These are phyloP conservation scores for Heliconius hermathena DNA, from an alignment of 1,140 invertebrate genomes.

Conservation along the genomic window DNA sequence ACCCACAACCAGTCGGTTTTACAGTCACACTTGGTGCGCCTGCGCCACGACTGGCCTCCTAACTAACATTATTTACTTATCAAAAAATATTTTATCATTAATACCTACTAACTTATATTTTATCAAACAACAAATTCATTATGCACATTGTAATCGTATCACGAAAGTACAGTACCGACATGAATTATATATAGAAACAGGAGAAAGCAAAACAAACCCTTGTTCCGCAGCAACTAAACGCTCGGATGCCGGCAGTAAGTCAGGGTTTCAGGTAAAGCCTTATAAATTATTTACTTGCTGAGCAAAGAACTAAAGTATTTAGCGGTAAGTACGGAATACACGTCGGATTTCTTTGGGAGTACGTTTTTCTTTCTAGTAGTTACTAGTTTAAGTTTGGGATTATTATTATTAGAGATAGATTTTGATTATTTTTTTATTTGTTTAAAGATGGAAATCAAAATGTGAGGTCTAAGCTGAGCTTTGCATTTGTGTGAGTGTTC, in stretches of 20 bases:
- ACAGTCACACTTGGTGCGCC: too few relatives aligned
- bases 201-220: slow-evolving; percentile 38
- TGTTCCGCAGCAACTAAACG: slow-evolving; percentile 46
- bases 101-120: not conserved
- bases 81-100: too few relatives aligned
- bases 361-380: slow-evolving; percentile 47
- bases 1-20: too few relatives aligned
- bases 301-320: slow-evolving; percentile 58
- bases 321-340: slow-evolving; percentile 41
- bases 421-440: not conserved
- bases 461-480: too few relatives aligned
- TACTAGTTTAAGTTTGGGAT: not conserved
- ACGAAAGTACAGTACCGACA: slow-evolving; percentile 5
- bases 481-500: too few relatives aligned
- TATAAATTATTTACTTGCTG: slow-evolving; percentile 59
- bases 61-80: too few relatives aligned
- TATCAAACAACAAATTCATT: slow-evolving; percentile 9
- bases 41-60: too few relatives aligned
- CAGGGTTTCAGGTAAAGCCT: slow-evolving; percentile 54
- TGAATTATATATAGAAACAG: slow-evolving; percentile 26
- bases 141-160: slow-evolving; percentile 15
- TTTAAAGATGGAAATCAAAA: too few relatives aligned
- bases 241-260: slow-evolving; percentile 45
- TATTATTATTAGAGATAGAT: not conserved
- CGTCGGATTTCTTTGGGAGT: slow-evolving; percentile 49